Evolutionary conservation across 2,797 vertebrate species (phyloP).

Genomic region (Heteromormyrus szaboi): DNA sequence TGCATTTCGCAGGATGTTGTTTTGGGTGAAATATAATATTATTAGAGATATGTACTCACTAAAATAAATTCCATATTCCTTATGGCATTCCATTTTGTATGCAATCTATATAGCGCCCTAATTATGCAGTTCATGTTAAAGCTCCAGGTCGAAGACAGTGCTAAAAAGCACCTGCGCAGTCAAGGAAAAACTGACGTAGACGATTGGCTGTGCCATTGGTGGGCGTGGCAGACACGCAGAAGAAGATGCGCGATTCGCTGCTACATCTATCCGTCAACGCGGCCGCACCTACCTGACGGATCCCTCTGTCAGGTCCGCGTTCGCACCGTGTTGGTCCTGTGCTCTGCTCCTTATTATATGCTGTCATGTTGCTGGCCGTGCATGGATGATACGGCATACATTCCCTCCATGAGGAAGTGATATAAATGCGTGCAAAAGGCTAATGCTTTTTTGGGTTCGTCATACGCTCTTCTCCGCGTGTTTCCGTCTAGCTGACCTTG

Average conservation of each 20-base stretch:
- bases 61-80: neutral
- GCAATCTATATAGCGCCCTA: neutral
- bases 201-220: slow-evolving; percentile 32
- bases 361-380: slow-evolving; percentile 17
- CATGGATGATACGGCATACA: neutral
- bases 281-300: slow-evolving; percentile 35
- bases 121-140: neutral
- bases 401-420: slow-evolving; percentile 5
- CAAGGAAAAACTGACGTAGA: slow-evolving; percentile 4
- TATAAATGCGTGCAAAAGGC: neutral
- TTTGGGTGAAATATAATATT: neutral
- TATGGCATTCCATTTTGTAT: neutral
- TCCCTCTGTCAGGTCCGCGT: slow-evolving; percentile 35
- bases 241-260: slow-evolving; percentile 31
- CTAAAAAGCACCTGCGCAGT: slow-evolving; percentile 28
- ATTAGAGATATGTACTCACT: neutral
- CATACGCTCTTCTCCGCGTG: neutral
- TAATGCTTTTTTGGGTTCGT: neutral
- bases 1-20: neutral
- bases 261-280: slow-evolving; percentile 19
- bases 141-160: neutral
- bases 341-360: neutral
- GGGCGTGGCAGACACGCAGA: slow-evolving; percentile 13
- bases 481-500: neutral
- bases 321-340: neutral